phyloP scores from a whole-genome alignment of 2,113 vertebrate species.

The Alligator sinensis region DNA sequence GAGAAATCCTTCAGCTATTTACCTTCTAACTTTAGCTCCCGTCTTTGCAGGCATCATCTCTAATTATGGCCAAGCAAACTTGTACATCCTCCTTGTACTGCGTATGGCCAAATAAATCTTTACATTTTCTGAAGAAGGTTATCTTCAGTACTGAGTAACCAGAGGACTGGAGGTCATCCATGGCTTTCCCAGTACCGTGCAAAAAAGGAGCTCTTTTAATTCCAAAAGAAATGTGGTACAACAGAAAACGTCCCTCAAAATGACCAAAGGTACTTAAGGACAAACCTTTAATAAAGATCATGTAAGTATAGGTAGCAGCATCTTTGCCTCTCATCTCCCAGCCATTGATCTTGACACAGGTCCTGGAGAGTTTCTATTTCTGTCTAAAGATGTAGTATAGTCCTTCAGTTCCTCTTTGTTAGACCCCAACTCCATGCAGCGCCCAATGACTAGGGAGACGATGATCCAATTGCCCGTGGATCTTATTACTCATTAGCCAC shows the following conservation, averaged over 20 bases:
- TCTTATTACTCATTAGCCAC: no score
- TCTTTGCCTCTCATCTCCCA: background rate
- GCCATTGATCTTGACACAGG: background rate
- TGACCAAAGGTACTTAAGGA: no score
- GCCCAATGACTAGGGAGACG: no score
- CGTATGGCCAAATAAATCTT: background rate
- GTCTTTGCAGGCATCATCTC: no score
- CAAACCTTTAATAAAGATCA: background rate
- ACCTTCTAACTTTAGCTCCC: background rate
- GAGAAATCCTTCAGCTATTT: background rate
- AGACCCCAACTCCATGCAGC: no score
- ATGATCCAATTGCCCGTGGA: no score
- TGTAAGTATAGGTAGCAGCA: background rate
- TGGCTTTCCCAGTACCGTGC: background rate
- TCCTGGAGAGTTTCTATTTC: background rate
- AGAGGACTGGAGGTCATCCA: background rate
- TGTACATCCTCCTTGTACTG: background rate
- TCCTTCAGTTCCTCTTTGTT: background rate
- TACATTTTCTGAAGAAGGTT: background rate
- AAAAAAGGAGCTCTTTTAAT: background rate
- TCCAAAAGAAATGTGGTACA: background rate
- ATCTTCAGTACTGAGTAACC: background rate
- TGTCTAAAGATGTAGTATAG: background rate
- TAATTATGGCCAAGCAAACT: no score
- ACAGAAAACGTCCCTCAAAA: background rate